Conservation (phyloP, 2,113 vertebrate genomes). For the Arizona elegans region DNA sequence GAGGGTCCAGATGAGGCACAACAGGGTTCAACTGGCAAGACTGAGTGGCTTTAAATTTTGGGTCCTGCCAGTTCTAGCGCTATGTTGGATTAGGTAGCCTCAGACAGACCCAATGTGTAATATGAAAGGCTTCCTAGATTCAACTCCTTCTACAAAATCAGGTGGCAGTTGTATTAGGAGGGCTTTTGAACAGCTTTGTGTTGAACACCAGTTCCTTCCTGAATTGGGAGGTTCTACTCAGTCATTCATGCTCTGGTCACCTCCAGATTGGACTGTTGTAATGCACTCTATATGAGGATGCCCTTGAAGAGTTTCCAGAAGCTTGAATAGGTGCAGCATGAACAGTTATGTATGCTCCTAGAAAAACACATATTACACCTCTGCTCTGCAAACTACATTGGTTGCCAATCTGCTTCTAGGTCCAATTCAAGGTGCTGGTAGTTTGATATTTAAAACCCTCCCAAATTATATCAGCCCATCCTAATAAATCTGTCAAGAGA, state of each 20-base stretch:
- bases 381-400: background rate
- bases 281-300: background rate
- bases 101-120: background rate
- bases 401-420: background rate
- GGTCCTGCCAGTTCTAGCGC: background rate
- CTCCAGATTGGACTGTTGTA: background rate
- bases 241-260: background rate
- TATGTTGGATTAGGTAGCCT: background rate
- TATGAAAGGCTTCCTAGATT: background rate
- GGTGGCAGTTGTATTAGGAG: background rate
- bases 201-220: background rate
- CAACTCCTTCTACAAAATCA: background rate
- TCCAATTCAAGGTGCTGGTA: background rate
- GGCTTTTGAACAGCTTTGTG: no score
- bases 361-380: background rate
- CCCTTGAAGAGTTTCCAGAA: background rate
- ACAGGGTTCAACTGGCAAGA: background rate
- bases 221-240: background rate
- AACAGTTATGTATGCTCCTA: background rate
- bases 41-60: background rate
- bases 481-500: background rate
- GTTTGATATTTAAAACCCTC: background rate
- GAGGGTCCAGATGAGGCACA: background rate
- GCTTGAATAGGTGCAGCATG: background rate
- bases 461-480: background rate